Evolutionary conservation across 2,888 invertebrate species (phyloP).

Genomic region (Carpatolechia fugitivella): DNA sequence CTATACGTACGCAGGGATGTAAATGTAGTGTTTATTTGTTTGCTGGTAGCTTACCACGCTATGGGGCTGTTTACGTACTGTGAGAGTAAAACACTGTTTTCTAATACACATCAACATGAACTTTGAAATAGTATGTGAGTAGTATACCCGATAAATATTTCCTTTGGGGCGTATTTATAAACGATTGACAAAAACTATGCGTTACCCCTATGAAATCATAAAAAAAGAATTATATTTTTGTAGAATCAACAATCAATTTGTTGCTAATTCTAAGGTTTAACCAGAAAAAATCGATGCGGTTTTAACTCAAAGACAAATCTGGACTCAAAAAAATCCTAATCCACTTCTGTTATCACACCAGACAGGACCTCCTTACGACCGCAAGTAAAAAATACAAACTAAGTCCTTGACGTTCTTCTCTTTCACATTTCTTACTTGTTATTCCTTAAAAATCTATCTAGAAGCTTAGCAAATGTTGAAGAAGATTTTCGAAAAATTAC

Average conservation of each 20-base stretch:
- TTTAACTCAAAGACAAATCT: not conserved
- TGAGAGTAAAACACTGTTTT: too few species aligned
- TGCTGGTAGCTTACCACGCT: not conserved
- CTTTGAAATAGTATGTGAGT: too few species aligned
- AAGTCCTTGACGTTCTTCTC: slow-evolving; percentile 6
- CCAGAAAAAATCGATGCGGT: not conserved
- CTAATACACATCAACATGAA: too few species aligned
- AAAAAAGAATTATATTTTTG: too few species aligned
- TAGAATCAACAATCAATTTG: too few species aligned
- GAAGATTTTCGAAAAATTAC: too few species aligned
- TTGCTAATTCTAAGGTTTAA: not conserved
- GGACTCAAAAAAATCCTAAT: not conserved
- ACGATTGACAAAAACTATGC: too few species aligned
- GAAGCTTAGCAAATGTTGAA: slow-evolving; percentile 43
- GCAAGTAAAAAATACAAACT: not conserved
- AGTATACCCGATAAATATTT: too few species aligned
- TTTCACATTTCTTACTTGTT: slow-evolving; percentile 49
- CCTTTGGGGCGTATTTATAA: too few species aligned
- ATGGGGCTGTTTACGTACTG: not conserved
- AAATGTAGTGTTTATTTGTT: not conserved
- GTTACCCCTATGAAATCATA: too few species aligned
- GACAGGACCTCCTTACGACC: not conserved
- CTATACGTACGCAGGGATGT: not conserved
- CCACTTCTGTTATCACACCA: not conserved
- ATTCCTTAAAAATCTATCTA: slow-evolving; percentile 52